Evolutionary conservation across 2,113 vertebrate species (phyloP), one percentile per base, ranked within the genome.

Genomic region (Tyto alba): DNA sequence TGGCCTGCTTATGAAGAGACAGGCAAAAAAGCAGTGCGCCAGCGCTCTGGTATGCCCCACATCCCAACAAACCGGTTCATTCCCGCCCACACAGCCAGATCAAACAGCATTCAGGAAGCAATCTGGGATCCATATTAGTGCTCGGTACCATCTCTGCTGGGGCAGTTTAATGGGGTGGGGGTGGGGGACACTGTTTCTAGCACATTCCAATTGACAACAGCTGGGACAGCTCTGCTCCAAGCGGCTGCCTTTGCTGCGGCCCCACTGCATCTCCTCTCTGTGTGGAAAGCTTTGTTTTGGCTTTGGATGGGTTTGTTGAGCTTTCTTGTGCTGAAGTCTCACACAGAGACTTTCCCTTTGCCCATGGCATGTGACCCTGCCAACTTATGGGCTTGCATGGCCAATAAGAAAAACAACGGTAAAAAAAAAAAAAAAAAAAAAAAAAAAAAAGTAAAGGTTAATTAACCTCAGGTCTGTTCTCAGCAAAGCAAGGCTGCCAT

Each of bases 391-490:
- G 55, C 38, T 85, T 59, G 56, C 48, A 89, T 59, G 40, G 48
- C 34, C 73, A 93, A 5, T 30, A 64, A 45, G 20, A 68, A 71
- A 89, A 94, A 71, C 56, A 82, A 50, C 30, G 55, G 89, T 7
- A 19, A 43, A 50, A 83, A 64, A 62, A 76, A 82, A 71, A 57
- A 57, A 48, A 48, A 11, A 10, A 16, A 52, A 34, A 7, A 13
- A 13, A 25, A 8, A 73, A 64, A 30, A 71, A 82, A 95, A 64
- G 6, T 60, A 83, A 93, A 96, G 85, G 73, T 94, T 97, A 95
- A 97, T 97, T 96, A 96, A 96, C 93, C 84, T 89, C 56, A 93
- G 84, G 75, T 93, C 88, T 94, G 85, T 77, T 95, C 94, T 92
- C 95, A 97, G 94, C 55, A 95, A 96, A 94, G 90, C 77, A 87